Base-by-base conservation (phyloP, 2,888 invertebrate species). In the Polydrusus cervinus region DNA sequence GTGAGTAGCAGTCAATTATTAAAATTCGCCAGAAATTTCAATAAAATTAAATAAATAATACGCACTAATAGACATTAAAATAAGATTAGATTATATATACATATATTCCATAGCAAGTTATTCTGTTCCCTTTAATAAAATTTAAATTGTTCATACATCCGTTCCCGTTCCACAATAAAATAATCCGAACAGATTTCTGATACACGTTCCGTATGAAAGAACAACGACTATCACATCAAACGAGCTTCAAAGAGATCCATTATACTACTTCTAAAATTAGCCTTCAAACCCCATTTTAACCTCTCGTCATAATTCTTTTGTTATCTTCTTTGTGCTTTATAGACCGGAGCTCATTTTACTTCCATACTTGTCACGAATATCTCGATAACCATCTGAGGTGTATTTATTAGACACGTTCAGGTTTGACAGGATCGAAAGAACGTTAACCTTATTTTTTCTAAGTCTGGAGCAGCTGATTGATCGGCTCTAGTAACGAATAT, bases 381-480 rank as follows among this genome's bases (percentile, higher is more conserved):
- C 80, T 80, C 81, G 84, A 84, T 84, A 83, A 82, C 67, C 34
- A 75, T 75, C 75, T 62, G 57, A 38, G 49, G 47, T 45, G 38
- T 34, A 40, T 9, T n/a, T 45, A 53, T 18, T 67, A 67, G 55
- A 40, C 13, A 55, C 7, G 1, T 47, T 65, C 30, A 30, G 49
- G 13, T 20, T 16, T 25, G 13, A 11, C 0, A 20, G 3, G 1
- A 7, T 30, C 3, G 14, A 47, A 20, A 20, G 3, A 64, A 30
- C 38, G 38, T 16, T 38, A 60, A 60, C 38, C 3, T 16, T 60
- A 60, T 60, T 30, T 9, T 57, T 57, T 25, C 13, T 43, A 43
- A 34, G 8, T 34, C 34, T 1, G 10, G 10, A 8, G n/a, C 5
- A 43, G 40, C 40, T 11, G 9, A n/a, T n/a, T n/a, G n/a, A n/a